Conservation (phyloP, 2,888 invertebrate species). For the Nymphalis c-album region DNA sequence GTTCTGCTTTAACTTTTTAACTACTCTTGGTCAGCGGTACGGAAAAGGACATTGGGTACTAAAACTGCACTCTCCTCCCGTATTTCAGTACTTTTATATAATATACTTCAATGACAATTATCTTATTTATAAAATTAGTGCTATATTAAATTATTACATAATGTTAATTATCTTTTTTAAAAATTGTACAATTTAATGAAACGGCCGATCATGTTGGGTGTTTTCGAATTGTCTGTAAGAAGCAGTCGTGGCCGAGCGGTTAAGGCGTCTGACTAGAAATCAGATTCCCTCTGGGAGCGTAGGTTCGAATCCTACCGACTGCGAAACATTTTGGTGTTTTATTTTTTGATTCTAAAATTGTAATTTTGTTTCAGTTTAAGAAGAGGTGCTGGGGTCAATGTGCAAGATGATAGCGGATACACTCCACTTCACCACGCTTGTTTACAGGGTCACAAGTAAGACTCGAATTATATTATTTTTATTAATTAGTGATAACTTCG, state of each 20-base stretch:
- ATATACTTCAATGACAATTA: too few species aligned
- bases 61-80: too few species aligned
- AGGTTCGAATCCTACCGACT: constrained; percentile 92
- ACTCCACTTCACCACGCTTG: constrained; percentile 97
- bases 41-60: too few species aligned
- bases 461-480: neutral
- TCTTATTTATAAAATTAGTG: too few species aligned
- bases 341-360: constrained; percentile 33
- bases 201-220: neutral
- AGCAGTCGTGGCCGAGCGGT: constrained; percentile 93
- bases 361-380: constrained; percentile 85
- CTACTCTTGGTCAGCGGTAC: too few species aligned
- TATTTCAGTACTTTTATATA: too few species aligned
- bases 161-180: too few species aligned
- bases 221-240: neutral
- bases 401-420: constrained; percentile 95
- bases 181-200: neutral
- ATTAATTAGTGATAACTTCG: too few species aligned
- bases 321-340: constrained; percentile 27
- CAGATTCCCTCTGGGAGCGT: constrained; percentile 95
- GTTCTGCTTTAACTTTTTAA: too few species aligned
- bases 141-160: too few species aligned
- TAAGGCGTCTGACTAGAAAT: constrained; percentile 95
- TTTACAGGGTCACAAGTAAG: constrained; percentile 94
- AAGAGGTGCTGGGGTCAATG: constrained; percentile 94